Evolutionary conservation across 2,113 vertebrate species (phyloP), one percentile per base, ranked within the genome.

Genomic region (Alethe diademata): DNA sequence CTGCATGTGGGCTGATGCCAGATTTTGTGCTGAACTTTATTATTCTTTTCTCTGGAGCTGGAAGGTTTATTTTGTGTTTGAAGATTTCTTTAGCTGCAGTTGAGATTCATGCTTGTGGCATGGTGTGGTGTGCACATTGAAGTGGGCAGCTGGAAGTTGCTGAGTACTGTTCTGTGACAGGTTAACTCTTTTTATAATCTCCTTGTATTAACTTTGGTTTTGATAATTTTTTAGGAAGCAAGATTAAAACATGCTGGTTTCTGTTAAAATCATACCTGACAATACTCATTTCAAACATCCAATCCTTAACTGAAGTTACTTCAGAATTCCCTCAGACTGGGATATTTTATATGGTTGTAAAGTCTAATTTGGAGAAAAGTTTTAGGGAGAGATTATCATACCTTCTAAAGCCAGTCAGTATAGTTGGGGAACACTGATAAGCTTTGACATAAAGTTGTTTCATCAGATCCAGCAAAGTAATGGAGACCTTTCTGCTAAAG

Each of bases 231-330:
- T 71, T 47, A 53, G 45, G 26, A 83, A 78, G n/a, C n/a, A 71
- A 31, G 53, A 38, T 26, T 8, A 15, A 36, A 61, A 79, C 12
- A 18, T 0, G 3, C 3, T 47, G 2, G 3, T 76, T 38, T 19
- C 7, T 83, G 26, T 61, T 76, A 35, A 81, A 47, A 26, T 51
- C 3, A 4, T 11, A 5, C 35, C 65, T 81, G 45, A 26, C 28
- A 54, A 17, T 42, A 10, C 7, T 50, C 1, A 2, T 42, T 89
- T 45, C 14, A n/a, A 74, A 19, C 24, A 73, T 25, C 22, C 26
- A 29, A 0, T 24, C 31, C 48, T 60, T 61, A 40, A 16, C 20
- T 61, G 13, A 12, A 17, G 1, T 56, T 75, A 2, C 20, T 47
- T 76, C 5, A 53, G 61, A 75, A 22, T 72, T 79, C 36, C 53